Evolutionary conservation across 2,888 invertebrate genomes (phyloP).

Genomic region (Patella ulyssiponensis): DNA sequence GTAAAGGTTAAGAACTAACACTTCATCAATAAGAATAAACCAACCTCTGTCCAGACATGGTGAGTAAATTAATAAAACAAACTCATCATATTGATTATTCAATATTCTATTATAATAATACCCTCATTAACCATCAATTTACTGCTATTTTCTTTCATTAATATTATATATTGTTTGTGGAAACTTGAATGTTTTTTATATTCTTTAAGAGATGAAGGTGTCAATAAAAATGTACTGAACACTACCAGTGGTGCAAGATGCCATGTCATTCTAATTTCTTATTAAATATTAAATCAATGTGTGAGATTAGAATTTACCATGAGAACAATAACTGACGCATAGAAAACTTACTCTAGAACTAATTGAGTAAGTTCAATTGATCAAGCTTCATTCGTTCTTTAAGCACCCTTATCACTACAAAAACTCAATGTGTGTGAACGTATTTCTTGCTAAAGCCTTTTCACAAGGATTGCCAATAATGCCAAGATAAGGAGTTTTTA

Average conservation of each 20-base stretch:
- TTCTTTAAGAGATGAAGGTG: background rate
- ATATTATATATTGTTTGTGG: too few species aligned
- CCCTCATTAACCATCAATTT: too few species aligned
- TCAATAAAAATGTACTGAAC: constrained; percentile 1
- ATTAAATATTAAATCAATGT: constrained; percentile 5
- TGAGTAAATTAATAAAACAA: too few species aligned
- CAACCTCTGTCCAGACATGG: too few species aligned
- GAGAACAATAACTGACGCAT: background rate
- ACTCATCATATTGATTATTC: too few species aligned
- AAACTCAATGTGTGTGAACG: background rate
- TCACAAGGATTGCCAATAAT: background rate
- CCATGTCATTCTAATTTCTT: constrained; percentile 2
- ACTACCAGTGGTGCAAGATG: too few species aligned
- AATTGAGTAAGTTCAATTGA: constrained; percentile 7
- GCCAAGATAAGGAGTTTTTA: background rate
- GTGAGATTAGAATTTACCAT: constrained; percentile 1
- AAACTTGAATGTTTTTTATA: too few species aligned
- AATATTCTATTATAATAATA: too few species aligned
- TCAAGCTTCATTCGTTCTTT: background rate
- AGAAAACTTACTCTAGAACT: constrained; percentile 4
- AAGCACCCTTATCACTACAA: background rate
- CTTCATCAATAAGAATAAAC: too few species aligned
- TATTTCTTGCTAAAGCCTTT: background rate
- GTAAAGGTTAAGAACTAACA: too few species aligned
- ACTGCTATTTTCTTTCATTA: too few species aligned